Evolutionary conservation across 2,888 invertebrate species (phyloP).

Genomic region (Ophonus ardosiacus): DNA sequence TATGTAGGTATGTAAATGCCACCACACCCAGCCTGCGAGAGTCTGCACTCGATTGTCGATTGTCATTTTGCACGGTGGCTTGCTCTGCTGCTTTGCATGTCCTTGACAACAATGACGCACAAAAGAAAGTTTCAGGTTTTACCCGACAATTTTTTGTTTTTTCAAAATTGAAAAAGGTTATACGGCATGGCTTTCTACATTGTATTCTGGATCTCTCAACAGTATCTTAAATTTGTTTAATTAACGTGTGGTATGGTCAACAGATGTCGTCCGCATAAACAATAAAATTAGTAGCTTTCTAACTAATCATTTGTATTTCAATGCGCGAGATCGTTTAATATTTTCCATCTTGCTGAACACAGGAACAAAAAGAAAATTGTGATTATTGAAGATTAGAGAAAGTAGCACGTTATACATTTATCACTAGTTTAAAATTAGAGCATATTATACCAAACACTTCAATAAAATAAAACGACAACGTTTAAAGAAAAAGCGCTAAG

Average conservation of each 20-base stretch:
- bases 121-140: constrained; percentile 58
- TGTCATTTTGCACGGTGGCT: constrained; percentile 50
- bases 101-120: constrained; percentile 58
- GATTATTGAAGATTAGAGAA: constrained; percentile 27
- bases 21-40: constrained; percentile 52
- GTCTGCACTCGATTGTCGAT: constrained; percentile 12
- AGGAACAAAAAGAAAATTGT: constrained; percentile 29
- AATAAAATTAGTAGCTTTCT: constrained; percentile 39
- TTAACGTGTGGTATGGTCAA: background rate
- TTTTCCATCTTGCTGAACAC: constrained; percentile 8
- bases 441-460: background rate
- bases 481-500: background rate
- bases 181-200: constrained; percentile 57
- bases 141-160: constrained; percentile 32
- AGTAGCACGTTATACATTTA: constrained; percentile 24
- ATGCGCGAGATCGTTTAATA: constrained; percentile 10
- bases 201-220: background rate
- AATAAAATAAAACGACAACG: background rate
- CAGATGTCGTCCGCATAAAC: constrained; percentile 33
- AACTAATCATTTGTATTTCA: constrained; percentile 16
- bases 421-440: constrained; percentile 17
- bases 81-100: constrained; percentile 16
- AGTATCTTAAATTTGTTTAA: constrained; percentile 16
- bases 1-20: constrained; percentile 46
- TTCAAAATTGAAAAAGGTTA: constrained; percentile 45